Base-by-base conservation (phyloP, 2,797 vertebrate genomes). In the Babyrousa celebensis region DNA sequence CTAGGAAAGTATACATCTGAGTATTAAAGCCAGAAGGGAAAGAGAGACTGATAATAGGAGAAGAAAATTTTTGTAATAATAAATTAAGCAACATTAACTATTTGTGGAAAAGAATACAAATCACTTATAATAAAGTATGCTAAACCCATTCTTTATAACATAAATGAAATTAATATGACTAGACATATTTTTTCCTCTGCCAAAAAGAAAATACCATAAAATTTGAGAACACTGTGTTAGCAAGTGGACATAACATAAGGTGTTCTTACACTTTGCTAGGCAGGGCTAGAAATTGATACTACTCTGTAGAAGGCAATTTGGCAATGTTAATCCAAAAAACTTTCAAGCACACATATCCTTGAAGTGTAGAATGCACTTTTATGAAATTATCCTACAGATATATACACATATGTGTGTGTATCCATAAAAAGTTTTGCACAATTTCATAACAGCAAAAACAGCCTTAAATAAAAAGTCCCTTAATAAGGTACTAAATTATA, bases 391-490 rank as follows among this genome's bases (percentile, higher is more conserved):
- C 3, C 21, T 74, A 85, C 14, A 72, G 52, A 60, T 62, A 68
- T 9, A n/a, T 29, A 43, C 17, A 67, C n/a, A n/a, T 67, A 67
- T 15, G n/a, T 25, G 48, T 27, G 25, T 29, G 29, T 52, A 25
- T 52, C 4, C 65, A 23, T 77, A 78, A 87, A 43, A 89, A 80
- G 3, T 29, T 12, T 16, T 92, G 1, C 6, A 60, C n/a, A 52
- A 75, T 87, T 80, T 95, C 94, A 29, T 92, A 95, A 58, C 6
- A 60, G 23, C n/a, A 88, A 95, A 67, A 93, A 40, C 40, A 6
- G 7, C 27, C 62, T 52, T 48, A 71, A 82, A 63, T 17, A 87
- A 92, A 77, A 82, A 48, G 11, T 67, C n/a, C 36, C 84, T 67
- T 63, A 71, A 78, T 65, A 40, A 92, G 21, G 11, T 87, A 11